Evolutionary conservation across 1,140 invertebrate species (phyloP), one percentile per base, ranked within the genome.

Genomic region (Acromyrmex charruanus): DNA sequence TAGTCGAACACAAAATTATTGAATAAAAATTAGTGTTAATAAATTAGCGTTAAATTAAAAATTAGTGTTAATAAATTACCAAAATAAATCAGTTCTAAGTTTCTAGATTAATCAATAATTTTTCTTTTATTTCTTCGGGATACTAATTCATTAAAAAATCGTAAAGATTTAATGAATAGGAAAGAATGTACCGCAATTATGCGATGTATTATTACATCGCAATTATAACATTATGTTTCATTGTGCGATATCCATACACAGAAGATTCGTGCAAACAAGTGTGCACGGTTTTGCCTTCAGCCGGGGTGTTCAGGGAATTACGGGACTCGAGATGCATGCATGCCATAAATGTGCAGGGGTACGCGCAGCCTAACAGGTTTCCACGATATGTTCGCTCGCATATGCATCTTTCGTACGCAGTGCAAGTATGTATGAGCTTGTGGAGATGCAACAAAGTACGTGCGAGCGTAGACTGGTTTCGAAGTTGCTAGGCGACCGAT

Each of bases 401-500:
- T 12, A 85, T 28, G 75, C 75, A 59, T 59, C 31, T 80, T 25
- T 86, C 61, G 75, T 18, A 39, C 7, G 21, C 53, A 44, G 5
- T 49, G 35, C 49, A 51, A n/a, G 63, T 16, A 58, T 49, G 65
- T 49, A 79, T 51, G 35, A 59, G 3, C 63, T 77, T 63, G 63
- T 53, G 44, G 49, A 77, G 74, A 86, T 77, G 72, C 82, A 86
- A 55, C 28, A 79, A 65, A 12, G 21, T 28, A 63, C 44, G 85
- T 53, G 69, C 66, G 77, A 72, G 63, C 86, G 75, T 86, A 75
- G 71, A 82, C 55, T 44, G 66, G 74, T 85, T 81, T 74, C 63
- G 74, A 49, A 86, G 89, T 91, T 91, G 82, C 86, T 87, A 84
- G 59, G 86, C 86, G 77, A 89, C 86, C 77, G 35, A 74, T 77